Percentiles rank a stretch among this genome's conserved stretches.
These are phyloP conservation scores for Dasyurus viverrinus DNA, from an alignment of 2,113 vertebrate species.

Conservation along the genomic window DNA sequence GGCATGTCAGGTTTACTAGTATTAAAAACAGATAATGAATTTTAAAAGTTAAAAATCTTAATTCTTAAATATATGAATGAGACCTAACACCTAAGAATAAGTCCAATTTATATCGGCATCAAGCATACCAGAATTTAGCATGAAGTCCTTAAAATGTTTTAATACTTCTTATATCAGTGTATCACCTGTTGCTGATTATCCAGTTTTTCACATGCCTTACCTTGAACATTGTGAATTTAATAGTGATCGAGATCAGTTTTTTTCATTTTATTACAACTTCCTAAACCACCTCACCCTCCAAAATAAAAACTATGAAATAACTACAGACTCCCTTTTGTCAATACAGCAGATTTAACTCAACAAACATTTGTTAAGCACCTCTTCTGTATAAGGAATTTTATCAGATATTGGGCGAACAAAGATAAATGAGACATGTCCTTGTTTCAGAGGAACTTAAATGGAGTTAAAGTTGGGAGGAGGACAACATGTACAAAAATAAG, in stretches of 20 bases:
- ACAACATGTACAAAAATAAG: not conserved
- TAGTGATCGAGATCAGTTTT: not conserved
- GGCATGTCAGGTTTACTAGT: not conserved
- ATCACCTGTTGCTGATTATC: not conserved
- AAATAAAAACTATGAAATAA: not conserved
- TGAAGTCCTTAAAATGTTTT: not conserved
- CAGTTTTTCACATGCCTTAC: not conserved
- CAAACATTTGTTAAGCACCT: not conserved
- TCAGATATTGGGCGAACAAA: not conserved
- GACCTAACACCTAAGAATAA: conserved; percentile 10
- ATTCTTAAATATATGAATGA: conserved; percentile 9
- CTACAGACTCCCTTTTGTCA: not conserved
- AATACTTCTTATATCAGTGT: not conserved
- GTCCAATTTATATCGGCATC: not conserved
- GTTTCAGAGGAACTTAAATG: not conserved
- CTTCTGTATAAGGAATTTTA: not conserved
- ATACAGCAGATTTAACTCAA: not conserved
- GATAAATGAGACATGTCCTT: not conserved
- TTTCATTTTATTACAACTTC: not conserved
- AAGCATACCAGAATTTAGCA: not conserved
- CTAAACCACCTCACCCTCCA: not conserved
- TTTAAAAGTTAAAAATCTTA: conserved; percentile 17
- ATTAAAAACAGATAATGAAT: not conserved
- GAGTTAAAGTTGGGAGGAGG: not conserved
- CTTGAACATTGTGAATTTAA: not conserved